phyloP scores from a whole-genome alignment of 2,797 vertebrate genomes.

The Thunnus albacares region DNA sequence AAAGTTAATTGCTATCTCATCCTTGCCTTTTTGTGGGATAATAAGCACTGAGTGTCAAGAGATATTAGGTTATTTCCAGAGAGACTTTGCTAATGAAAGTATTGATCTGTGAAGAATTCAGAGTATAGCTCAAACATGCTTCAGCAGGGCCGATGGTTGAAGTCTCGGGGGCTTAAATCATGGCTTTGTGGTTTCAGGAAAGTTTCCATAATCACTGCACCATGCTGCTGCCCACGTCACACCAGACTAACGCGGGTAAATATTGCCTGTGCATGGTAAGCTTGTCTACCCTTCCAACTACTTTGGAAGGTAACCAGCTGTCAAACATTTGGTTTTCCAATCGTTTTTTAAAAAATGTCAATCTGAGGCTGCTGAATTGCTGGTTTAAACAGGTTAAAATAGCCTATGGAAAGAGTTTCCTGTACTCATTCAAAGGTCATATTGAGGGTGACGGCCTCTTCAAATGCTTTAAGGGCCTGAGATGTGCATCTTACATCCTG shows the following conservation, averaged over 20 bases:
- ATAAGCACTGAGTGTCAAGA: not conserved
- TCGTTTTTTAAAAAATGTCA: conserved; percentile 19
- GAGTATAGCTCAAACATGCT: conserved; percentile 13
- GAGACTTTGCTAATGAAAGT: conserved; percentile 36
- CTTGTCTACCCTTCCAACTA: conserved; percentile 42
- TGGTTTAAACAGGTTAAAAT: conserved; percentile 11
- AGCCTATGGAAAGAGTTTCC: conserved; percentile 9
- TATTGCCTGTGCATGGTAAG: conserved; percentile 41
- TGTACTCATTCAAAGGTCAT: conserved; percentile 8
- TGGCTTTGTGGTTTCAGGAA: conserved; percentile 34
- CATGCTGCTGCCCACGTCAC: conserved; percentile 39
- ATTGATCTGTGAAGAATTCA: conserved; percentile 42
- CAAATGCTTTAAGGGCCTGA: not conserved
- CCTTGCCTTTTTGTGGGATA: conserved; percentile 1
- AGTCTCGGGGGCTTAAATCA: conserved; percentile 14
- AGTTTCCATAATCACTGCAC: conserved; percentile 50
- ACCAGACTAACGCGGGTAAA: conserved; percentile 53
- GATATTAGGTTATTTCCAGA: conserved; percentile 31
- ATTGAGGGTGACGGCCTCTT: conserved; percentile 1
- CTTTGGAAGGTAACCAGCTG: conserved; percentile 60
- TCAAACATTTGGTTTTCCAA: conserved; percentile 68
- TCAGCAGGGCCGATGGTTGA: conserved; percentile 24
- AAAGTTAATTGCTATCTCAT: conserved; percentile 4
- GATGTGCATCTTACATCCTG: conserved; percentile 1
- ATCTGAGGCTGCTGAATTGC: conserved; percentile 9